Evolutionary conservation across 1,140 invertebrate genomes (phyloP), one percentile per base, ranked within the genome.

Genomic region (Drosophila insularis): DNA sequence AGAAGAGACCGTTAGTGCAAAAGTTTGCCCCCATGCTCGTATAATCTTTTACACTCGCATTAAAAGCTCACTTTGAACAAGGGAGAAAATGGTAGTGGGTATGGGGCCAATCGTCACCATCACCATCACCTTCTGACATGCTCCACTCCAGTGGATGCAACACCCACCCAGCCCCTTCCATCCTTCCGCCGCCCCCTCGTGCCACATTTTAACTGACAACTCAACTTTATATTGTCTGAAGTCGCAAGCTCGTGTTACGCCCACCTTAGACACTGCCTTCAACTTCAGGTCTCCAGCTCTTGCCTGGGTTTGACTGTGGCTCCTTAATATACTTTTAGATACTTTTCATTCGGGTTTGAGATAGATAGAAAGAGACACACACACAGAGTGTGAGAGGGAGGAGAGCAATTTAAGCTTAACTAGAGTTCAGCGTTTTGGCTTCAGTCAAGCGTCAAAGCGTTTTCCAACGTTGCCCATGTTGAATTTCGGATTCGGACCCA

Each of bases 401-500:
- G 8, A 10, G 8, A 35, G 14, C 55, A 35, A 35, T 58, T 76
- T 32, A 60, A 76, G 73, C 43, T 56, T 54, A 58, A 19, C 43
- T 68, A 14, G 14, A 67, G 37, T 62, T 60, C 39, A 23, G 23
- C 32, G 35, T 50, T 75, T 74, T 53, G 72, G 74, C 81, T 80
- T 86, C 81, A 85, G 70, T 85, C 81, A 85, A 86, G 81, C 81
- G 81, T 85, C 81, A 85, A 86, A 85, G 81, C 78, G 81, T 69
- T 85, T 77, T 74, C 65, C 78, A 75, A 70, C 74, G 80, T 86
- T 74, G 69, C 81, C 81, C 85, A 86, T 66, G 74, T 82, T 67
- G 67, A 68, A 76, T 39, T 56, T 35, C 27, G 14, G 55, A 58
- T 19, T 14, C 55, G 17, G 17, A 58, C 31, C 55, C 55, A 4